Conservation (phyloP, 2,888 invertebrate genomes). For the Dysmachus trigonus region DNA sequence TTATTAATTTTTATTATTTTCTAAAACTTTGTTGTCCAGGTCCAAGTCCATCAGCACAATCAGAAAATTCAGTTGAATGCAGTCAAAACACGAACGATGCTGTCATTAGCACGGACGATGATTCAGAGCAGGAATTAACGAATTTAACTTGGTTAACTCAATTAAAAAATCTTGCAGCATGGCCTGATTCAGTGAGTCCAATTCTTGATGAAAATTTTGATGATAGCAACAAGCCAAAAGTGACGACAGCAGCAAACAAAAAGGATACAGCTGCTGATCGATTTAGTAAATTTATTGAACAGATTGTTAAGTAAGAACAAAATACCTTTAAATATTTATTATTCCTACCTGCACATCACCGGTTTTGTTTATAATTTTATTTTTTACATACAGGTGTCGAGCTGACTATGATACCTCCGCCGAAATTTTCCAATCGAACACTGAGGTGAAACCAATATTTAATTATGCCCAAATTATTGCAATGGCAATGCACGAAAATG, state of each 20-base stretch:
- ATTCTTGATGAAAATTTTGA: slow-evolving; percentile 53
- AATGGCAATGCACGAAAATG: slow-evolving; percentile 64
- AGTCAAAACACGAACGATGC: slow-evolving; percentile 12
- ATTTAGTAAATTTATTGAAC: slow-evolving; percentile 60
- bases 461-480: slow-evolving; percentile 64
- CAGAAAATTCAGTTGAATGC: slow-evolving; percentile 51
- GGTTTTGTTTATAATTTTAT: neutral
- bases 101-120: slow-evolving; percentile 50
- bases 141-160: slow-evolving; percentile 61
- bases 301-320: slow-evolving; percentile 59
- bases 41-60: slow-evolving; percentile 50
- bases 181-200: slow-evolving; percentile 55
- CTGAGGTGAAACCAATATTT: slow-evolving; percentile 62
- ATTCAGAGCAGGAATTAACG: slow-evolving; percentile 60
- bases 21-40: slow-evolving; percentile 41
- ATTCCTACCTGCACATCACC: too few species aligned
- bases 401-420: slow-evolving; percentile 58
- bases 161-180: slow-evolving; percentile 59
- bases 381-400: slow-evolving; percentile 53
- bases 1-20: neutral
- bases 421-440: slow-evolving; percentile 57
- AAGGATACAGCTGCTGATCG: slow-evolving; percentile 59
- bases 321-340: too few species aligned
- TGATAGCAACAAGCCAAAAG: neutral
- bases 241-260: slow-evolving; percentile 49